A percentile compares a stretch with the other conserved stretches of the same genome.
phyloP scores from a whole-genome alignment of 2,888 invertebrate genomes.

The Adelognathus sp. region DNA sequence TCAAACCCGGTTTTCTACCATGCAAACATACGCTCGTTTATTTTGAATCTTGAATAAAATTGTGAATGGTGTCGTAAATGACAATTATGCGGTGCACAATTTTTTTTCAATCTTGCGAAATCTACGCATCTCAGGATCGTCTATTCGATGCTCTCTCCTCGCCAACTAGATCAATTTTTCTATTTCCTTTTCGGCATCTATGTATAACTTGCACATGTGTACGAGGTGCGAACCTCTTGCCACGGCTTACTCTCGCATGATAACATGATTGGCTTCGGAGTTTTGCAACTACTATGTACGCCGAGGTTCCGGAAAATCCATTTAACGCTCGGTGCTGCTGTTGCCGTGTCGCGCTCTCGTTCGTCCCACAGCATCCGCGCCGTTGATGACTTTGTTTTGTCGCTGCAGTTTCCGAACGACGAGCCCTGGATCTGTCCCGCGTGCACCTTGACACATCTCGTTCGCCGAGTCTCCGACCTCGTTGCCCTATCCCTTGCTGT shows the following conservation, averaged over 20 bases:
- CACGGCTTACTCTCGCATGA: neutral
- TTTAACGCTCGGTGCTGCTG: neutral
- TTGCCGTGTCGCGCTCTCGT: neutral
- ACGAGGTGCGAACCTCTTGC: neutral
- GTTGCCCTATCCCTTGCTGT: neutral
- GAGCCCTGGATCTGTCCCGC: neutral
- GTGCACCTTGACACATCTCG: neutral
- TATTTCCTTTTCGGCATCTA: neutral
- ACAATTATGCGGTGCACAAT: too few relatives aligned
- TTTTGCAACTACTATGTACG: neutral
- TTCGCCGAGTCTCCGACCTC: neutral
- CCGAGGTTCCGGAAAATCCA: neutral
- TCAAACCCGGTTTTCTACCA: neutral
- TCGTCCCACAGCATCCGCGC: neutral
- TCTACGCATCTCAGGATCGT: neutral
- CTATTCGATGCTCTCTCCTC: neutral
- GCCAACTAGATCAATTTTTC: too few relatives aligned
- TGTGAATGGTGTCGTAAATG: too few relatives aligned
- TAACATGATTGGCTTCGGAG: neutral
- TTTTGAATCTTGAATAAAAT: too few relatives aligned
- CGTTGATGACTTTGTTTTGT: neutral
- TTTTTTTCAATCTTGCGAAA: too few relatives aligned
- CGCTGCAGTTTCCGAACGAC: neutral
- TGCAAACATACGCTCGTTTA: neutral
- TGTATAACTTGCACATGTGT: neutral